Base-by-base conservation (phyloP, 1,140 invertebrate genomes). In the Nebria ingens region DNA sequence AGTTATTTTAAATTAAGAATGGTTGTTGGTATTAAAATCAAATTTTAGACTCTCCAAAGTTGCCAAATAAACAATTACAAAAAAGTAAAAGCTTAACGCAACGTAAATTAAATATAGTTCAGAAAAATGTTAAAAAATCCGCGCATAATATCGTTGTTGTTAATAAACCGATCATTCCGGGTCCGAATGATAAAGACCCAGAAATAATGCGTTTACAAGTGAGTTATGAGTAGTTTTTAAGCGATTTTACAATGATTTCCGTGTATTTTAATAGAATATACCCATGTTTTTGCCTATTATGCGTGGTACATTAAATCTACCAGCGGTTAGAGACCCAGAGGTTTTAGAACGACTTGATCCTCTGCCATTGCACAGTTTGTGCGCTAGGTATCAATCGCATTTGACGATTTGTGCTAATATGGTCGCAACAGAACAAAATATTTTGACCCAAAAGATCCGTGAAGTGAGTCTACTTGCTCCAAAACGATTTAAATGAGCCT, bases 261-360 rank as follows among this genome's bases (percentile, higher is more conserved):
- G 38, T 53, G 25, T 51, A 22, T 6, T 58, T 53, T 61, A 59
- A 1, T 72, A 87, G 72, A 85, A 77, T 61, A 91, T 96, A 61
- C 92, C 93, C 9, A 89, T 91, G 70, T 96, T 97, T 69, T 72
- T 94, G 51, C 93, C 93, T 1, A 93, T 97, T 19, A 91, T 97
- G 81, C 70, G 90, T 40, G 90, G 89, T 6, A 91, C 91, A 0
- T 69, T 95, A 1, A 92, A 90, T 58, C 73, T 93, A 45, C 89
- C 91, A 0, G 88, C 87, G 21, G 85, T 86, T 1, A 76, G 89
- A 50, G 93, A 96, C 72, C 83, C 86, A 0, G 93, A 96, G 70
- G 81, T 93, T 3, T 71, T 94, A 3, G 92, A 95, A 71, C 82
- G 92, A 25, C 60, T 80, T 53, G 83, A 86, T 62, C 73, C 77